Evolutionary conservation across 2,888 invertebrate species (phyloP).

Genomic region (Galeruca laticollis): DNA sequence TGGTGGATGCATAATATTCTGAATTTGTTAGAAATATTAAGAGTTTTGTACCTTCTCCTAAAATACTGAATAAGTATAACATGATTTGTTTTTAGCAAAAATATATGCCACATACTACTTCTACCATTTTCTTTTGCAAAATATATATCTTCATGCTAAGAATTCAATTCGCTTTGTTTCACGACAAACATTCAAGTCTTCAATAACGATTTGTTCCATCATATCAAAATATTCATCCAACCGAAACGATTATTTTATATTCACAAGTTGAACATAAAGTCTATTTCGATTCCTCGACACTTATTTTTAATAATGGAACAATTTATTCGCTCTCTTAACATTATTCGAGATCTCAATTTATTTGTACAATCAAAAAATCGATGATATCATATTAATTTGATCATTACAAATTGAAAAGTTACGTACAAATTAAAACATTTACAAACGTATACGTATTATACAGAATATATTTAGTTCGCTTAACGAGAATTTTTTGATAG

Average conservation of each 20-base stretch:
- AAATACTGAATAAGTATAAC: slow-evolving; percentile 50
- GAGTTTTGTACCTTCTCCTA: slow-evolving; percentile 44
- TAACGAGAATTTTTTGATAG: neutral
- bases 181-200: slow-evolving; percentile 22
- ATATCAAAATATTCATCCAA: neutral
- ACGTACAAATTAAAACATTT: neutral
- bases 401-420: neutral
- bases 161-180: slow-evolving; percentile 30
- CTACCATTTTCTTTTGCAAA: slow-evolving; percentile 53
- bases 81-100: slow-evolving; percentile 53
- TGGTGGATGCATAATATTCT: slow-evolving; percentile 8
- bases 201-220: slow-evolving; percentile 9
- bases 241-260: too few relatives aligned
- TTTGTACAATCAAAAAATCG: slow-evolving; percentile 6
- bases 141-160: slow-evolving; percentile 51
- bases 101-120: slow-evolving; percentile 53
- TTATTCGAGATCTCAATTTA: slow-evolving; percentile 2
- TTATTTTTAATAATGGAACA: neutral
- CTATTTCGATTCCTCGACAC: neutral
- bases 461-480: neutral
- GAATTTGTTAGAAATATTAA: too few relatives aligned
- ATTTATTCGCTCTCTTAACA: neutral
- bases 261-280: neutral
- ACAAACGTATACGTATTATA: neutral
- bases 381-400: neutral